phyloP scores from a whole-genome alignment of 2,113 vertebrate genomes.

The Rissa tridactyla region DNA sequence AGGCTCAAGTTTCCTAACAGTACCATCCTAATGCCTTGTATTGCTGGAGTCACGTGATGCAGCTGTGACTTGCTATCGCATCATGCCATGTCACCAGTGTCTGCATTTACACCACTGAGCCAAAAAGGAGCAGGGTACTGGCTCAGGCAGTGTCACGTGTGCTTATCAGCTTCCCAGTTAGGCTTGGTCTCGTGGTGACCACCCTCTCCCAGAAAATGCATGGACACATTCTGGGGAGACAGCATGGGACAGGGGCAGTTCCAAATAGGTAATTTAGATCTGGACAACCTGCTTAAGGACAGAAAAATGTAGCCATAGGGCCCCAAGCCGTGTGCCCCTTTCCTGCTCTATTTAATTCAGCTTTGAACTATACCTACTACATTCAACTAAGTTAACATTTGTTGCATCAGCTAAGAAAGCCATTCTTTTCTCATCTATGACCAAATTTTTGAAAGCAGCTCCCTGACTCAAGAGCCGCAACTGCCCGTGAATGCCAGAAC shows the following conservation, averaged over 20 bases:
- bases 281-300: neutral
- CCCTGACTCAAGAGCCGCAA: neutral
- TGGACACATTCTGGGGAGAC: neutral
- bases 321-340: neutral
- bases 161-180: neutral
- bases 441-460: neutral
- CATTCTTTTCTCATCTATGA: neutral
- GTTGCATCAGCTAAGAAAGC: neutral
- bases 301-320: neutral
- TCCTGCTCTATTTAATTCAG: neutral
- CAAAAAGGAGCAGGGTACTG: neutral
- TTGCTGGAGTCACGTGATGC: neutral
- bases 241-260: neutral
- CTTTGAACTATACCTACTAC: neutral
- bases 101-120: neutral
- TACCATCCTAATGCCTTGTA: fast-evolving
- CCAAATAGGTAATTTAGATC: neutral
- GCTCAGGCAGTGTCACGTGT: neutral
- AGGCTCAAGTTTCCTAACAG: neutral
- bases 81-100: neutral
- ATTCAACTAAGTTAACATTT: neutral
- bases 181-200: neutral
- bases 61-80: neutral
- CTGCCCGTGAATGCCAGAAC: neutral
- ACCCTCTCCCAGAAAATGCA: neutral